phyloP scores from a whole-genome alignment of 1,140 invertebrate genomes.

The Caenorhabditis briggsae region DNA sequence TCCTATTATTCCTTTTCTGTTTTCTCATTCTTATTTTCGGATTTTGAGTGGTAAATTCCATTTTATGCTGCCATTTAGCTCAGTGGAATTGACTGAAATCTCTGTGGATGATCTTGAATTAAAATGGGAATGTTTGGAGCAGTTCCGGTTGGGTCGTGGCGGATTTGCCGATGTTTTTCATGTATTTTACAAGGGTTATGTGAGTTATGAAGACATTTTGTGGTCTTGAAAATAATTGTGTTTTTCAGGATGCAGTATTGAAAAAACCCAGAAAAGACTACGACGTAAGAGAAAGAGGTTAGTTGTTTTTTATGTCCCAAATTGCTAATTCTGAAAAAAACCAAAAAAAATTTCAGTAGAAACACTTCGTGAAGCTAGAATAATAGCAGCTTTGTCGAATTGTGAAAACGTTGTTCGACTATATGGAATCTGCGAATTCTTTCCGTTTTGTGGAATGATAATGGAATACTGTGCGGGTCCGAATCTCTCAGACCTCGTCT shows the following conservation, averaged over 20 bases:
- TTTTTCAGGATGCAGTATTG: conserved; percentile 44
- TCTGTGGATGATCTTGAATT: not conserved
- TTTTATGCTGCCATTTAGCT: not conserved
- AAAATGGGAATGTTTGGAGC: conserved; percentile 2
- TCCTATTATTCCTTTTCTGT: not conserved
- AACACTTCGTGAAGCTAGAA: not conserved
- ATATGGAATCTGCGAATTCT: conserved; percentile 21
- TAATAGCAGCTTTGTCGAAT: not conserved
- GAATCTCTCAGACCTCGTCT: conserved; percentile 6
- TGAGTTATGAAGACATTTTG: not conserved
- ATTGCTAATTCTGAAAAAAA: not conserved
- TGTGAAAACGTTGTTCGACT: conserved; percentile 18
- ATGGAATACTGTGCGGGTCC: conserved; percentile 43
- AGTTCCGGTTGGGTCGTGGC: not conserved
- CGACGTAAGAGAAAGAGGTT: not conserved
- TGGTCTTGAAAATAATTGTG: not conserved
- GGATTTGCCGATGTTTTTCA: conserved; percentile 9
- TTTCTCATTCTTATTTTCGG: not conserved
- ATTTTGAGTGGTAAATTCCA: not conserved
- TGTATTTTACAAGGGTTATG: conserved; percentile 34
- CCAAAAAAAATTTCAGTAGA: not conserved
- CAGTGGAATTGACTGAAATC: conserved; percentile 33
- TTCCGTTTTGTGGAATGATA: conserved; percentile 18
- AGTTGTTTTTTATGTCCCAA: not conserved
- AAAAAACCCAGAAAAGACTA: not conserved